Evolutionary conservation across 2,888 invertebrate genomes (phyloP).

Genomic region (Chymomyza amoena): DNA sequence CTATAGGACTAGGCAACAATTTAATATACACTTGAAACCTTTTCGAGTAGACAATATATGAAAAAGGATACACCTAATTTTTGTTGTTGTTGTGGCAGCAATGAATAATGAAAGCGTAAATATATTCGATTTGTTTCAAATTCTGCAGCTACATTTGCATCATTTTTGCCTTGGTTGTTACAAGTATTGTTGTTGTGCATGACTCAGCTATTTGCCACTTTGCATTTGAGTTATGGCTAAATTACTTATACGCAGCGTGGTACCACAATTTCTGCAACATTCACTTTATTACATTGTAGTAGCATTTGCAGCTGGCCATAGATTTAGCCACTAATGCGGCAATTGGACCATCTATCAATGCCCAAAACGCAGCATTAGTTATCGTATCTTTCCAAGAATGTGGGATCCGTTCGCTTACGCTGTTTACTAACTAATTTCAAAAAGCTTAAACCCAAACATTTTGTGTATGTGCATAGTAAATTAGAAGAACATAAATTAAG

Average conservation of each 20-base stretch:
- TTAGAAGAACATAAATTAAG: slow-evolving; percentile 50
- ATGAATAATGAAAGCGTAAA: slow-evolving; percentile 17
- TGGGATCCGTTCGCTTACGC: background rate
- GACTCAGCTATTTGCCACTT: slow-evolving; percentile 40
- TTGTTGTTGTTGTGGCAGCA: slow-evolving; percentile 1
- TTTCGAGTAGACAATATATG: too few species aligned
- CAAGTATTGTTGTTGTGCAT: slow-evolving; percentile 23
- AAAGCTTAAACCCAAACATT: background rate
- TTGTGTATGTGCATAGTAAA: slow-evolving; percentile 23
- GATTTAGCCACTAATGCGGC: background rate
- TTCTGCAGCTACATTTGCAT: background rate
- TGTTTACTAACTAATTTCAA: background rate
- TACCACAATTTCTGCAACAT: slow-evolving; percentile 28
- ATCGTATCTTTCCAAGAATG: background rate
- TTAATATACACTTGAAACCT: too few species aligned
- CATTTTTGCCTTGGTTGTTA: background rate
- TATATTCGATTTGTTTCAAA: slow-evolving; percentile 20
- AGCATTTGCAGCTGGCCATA: background rate
- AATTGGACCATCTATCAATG: background rate
- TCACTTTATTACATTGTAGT: background rate
- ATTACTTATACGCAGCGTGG: slow-evolving; percentile 58
- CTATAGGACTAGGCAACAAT: too few species aligned
- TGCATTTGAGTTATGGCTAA: slow-evolving; percentile 33
- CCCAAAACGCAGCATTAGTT: background rate
- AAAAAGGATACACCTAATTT: background rate